These are phyloP conservation scores for Leptodirus hochenwartii DNA, from an alignment of 2,888 invertebrate genomes.

Conservation along the genomic window DNA sequence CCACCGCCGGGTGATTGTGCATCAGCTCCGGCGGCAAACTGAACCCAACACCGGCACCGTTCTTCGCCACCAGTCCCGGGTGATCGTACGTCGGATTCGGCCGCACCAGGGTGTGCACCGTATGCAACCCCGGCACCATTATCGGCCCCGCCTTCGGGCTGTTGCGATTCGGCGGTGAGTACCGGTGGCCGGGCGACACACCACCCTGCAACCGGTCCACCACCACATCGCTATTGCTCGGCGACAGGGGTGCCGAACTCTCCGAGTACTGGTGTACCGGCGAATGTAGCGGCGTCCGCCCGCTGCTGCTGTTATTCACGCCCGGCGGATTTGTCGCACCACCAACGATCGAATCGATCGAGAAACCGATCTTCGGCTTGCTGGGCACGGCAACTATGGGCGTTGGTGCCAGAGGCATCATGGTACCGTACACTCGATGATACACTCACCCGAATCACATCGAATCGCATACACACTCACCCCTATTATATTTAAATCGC, in stretches of 20 bases:
- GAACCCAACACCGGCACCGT: too few species aligned
- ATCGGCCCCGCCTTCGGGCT: constrained; percentile 35
- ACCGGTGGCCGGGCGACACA: constrained; percentile 13
- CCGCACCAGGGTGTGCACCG: constrained; percentile 26
- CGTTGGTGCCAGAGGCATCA: constrained; percentile 92
- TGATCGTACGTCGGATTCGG: constrained; percentile 35
- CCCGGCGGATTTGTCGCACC: constrained; percentile 27
- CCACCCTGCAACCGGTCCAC: constrained; percentile 20
- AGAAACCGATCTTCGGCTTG: constrained; percentile 87
- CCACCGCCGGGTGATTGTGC: constrained; percentile 25
- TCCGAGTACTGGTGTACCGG: constrained; percentile 34
- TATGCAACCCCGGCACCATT: constrained; percentile 29
- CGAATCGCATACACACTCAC: too few species aligned
- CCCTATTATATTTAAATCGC: too few species aligned
- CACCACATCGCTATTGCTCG: constrained; percentile 28
- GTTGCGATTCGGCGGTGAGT: constrained; percentile 14
- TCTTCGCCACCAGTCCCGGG: constrained; percentile 25
- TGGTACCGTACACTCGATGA: constrained; percentile 38
- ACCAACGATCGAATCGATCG: constrained; percentile 87
- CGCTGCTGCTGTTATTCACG: neutral
- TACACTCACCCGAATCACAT: too few species aligned
- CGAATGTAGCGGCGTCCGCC: constrained; percentile 23
- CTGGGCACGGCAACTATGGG: constrained; percentile 81
- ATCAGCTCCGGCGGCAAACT: constrained; percentile 30
- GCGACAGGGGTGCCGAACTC: constrained; percentile 30